Base-by-base conservation (phyloP, 2,797 vertebrate species). In the Aulostomus chinensis region DNA sequence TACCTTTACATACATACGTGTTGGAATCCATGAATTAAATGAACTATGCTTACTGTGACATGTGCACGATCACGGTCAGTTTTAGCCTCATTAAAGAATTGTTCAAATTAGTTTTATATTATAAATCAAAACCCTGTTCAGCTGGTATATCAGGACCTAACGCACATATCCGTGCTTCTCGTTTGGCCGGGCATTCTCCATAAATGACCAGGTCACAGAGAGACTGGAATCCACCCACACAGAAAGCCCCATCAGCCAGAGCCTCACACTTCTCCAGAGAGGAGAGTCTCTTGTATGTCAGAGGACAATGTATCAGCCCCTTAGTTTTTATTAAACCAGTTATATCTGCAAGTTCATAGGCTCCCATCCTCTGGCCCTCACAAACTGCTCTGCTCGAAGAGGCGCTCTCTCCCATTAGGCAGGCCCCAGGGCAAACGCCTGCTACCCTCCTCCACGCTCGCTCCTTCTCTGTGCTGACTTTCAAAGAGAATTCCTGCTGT, bases 401-500 rank as follows among this genome's bases (percentile, higher is more conserved):
- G 59, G 51, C 57, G 21, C 73, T 68, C 69, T 59, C 68, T 81
- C 69, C 86, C 66, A 13, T 50, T 10, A 69, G 81, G 70, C 72
- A 68, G 40, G 64, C 80, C 72, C 8, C 29, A 12, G 76, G 81
- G 66, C 79, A 50, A 61, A 73, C 52, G 58, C 70, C 67, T 34
- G 58, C 76, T 67, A 59, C 75, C 68, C 65, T 81, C 75, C 72
- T 71, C 69, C 81, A 57, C 31, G 38, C 62, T 67, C 66, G 24
- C 60, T 66, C 57, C 54, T 48, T 71, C 40, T 81, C 76, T 78
- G 25, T 16, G 48, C 74, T 35, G 73, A 69, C 67, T 78, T 86
- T 84, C 80, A 86, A 86, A 87, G 82, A 83, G 73, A 81, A 77
- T 70, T 78, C 82, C 80, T 80, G 79, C 80, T 85, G 81, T 83